A percentile compares a stretch with the other conserved stretches of the same genome.
Evolutionary conservation across 2,797 vertebrate genomes (phyloP).

Genomic region (Neomorphus geoffroyi): DNA sequence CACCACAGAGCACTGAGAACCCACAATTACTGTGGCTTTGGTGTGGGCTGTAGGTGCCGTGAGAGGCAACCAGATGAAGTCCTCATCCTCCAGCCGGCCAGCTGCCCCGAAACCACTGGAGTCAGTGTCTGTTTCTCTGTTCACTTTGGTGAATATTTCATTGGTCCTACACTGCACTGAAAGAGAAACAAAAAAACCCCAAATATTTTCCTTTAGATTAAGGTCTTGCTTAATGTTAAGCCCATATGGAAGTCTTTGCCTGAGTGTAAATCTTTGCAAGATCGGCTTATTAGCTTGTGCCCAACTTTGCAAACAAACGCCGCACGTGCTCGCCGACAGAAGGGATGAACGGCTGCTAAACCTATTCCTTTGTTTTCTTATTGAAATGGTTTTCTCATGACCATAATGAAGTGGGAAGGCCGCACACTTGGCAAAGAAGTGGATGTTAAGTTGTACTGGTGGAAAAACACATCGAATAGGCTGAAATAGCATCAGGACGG

Average conservation of each 20-base stretch:
- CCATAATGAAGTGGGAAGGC: neutral
- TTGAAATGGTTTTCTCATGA: neutral
- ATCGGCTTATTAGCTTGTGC: neutral
- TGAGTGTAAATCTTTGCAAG: neutral
- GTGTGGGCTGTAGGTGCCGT: neutral
- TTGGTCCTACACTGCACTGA: neutral
- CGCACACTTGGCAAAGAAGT: neutral
- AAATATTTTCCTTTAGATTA: neutral
- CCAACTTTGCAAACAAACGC: neutral
- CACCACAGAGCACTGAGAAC: accelerated
- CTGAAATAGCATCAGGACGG: neutral
- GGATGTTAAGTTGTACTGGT: neutral
- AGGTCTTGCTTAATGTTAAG: neutral
- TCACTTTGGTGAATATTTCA: neutral
- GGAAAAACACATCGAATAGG: neutral
- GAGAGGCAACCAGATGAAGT: accelerated
- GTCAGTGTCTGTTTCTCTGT: neutral
- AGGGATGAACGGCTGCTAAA: neutral
- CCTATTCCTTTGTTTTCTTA: neutral
- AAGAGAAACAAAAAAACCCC: neutral
- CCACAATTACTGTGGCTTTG: accelerated
- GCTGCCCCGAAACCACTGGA: accelerated
- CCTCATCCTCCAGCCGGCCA: neutral
- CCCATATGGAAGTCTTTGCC: neutral
- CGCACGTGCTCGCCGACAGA: neutral